Evolutionary conservation across 2,888 invertebrate species (phyloP).

Genomic region (Enoplolaimus lenunculus): DNA sequence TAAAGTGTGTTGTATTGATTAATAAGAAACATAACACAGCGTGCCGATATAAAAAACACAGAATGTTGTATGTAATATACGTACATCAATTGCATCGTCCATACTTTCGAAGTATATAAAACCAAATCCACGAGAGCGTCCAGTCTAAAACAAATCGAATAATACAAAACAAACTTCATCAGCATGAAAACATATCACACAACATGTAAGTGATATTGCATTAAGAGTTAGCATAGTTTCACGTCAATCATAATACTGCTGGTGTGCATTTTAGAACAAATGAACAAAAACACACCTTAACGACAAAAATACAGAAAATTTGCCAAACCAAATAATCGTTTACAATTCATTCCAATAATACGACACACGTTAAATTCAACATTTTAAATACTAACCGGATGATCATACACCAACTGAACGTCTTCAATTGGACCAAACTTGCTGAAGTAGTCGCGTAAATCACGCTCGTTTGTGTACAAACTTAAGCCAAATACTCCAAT

Average conservation of each 20-base stretch:
- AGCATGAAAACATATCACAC: too few species aligned
- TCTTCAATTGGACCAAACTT: conserved; percentile 82
- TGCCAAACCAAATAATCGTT: neutral
- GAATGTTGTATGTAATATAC: too few species aligned
- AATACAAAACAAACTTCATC: too few species aligned
- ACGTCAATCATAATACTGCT: too few species aligned
- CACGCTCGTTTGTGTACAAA: conserved; percentile 76
- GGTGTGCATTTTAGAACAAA: too few species aligned
- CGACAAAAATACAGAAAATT: too few species aligned
- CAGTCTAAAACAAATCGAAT: conserved; percentile 26
- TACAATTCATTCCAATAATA: neutral
- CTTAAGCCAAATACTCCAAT: conserved; percentile 88
- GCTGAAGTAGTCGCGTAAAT: conserved; percentile 75
- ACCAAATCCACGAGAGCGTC: conserved; percentile 35
- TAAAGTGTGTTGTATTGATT: too few species aligned
- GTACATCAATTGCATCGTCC: conserved; percentile 31
- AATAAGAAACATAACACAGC: too few species aligned
- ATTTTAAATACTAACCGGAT: conserved; percentile 60
- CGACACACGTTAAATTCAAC: neutral
- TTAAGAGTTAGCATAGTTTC: too few species aligned
- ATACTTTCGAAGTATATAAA: conserved; percentile 32
- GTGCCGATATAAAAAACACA: too few species aligned
- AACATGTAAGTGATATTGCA: too few species aligned
- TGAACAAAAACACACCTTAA: too few species aligned
- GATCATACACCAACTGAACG: conserved; percentile 84